Conservation (phyloP, 2,797 vertebrate genomes). For the Lutjanus campechanus region DNA sequence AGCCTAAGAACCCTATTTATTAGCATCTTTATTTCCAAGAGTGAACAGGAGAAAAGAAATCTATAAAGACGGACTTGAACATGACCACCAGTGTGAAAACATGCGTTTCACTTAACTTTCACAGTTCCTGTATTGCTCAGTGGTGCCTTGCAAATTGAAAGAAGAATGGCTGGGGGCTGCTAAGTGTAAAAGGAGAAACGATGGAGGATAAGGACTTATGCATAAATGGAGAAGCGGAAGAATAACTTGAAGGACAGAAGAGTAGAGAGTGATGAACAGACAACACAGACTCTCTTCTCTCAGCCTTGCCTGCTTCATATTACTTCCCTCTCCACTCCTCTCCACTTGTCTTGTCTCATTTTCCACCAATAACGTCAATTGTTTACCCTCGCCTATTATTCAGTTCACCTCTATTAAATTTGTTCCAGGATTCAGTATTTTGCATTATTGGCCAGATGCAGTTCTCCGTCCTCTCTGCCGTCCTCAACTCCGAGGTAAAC, state of each 20-base stretch:
- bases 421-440: constrained; percentile 54
- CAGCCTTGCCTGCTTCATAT: constrained; percentile 25
- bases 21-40: no score
- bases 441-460: constrained; percentile 54
- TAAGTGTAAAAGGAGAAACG: not conserved
- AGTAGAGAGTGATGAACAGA: constrained; percentile 44
- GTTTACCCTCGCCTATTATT: constrained; percentile 65
- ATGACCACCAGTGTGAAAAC: not conserved
- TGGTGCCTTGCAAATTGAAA: constrained; percentile 42
- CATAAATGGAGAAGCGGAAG: constrained; percentile 42
- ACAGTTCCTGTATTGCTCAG: constrained; percentile 15
- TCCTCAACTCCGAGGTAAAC: constrained; percentile 55
- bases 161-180: constrained; percentile 20
- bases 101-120: constrained; percentile 13
- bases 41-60: not conserved
- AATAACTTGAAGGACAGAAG: constrained; percentile 54
- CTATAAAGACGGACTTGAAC: not conserved
- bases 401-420: constrained; percentile 66
- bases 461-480: constrained; percentile 5
- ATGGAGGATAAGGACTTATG: constrained; percentile 44
- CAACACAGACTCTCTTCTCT: constrained; percentile 31
- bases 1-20: no score
- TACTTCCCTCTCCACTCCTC: constrained; percentile 12
- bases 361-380: constrained; percentile 52
- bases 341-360: constrained; percentile 61